Conservation (phyloP, 2,888 invertebrate species). For the Metallyticus violacea region DNA sequence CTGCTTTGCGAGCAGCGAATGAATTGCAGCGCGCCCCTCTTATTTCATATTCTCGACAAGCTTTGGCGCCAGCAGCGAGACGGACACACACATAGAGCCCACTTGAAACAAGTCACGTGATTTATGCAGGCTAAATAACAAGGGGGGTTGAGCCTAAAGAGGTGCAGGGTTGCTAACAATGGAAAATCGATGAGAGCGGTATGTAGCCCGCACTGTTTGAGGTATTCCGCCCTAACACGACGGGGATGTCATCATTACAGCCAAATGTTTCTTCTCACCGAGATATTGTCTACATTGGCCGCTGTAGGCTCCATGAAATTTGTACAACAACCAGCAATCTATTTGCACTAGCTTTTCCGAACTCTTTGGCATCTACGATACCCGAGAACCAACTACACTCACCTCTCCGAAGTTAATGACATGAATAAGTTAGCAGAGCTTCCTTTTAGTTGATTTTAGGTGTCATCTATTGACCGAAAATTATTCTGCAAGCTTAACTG, state of each 20-base stretch:
- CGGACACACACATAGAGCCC: background rate
- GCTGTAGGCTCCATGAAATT: background rate
- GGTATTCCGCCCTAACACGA: background rate
- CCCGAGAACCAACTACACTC: background rate
- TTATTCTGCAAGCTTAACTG: too few species aligned
- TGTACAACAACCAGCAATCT: too few species aligned
- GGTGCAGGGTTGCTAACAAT: slow-evolving; percentile 1
- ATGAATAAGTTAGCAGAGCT: background rate
- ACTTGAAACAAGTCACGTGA: slow-evolving; percentile 13
- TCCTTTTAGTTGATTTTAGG: background rate
- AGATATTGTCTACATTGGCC: background rate
- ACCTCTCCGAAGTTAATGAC: background rate
- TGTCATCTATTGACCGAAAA: background rate
- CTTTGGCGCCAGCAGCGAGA: background rate
- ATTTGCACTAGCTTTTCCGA: background rate
- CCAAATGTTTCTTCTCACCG: too few species aligned
- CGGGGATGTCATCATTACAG: background rate
- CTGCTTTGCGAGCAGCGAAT: background rate
- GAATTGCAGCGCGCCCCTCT: background rate
- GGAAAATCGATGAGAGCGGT: slow-evolving; percentile 7
- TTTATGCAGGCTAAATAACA: slow-evolving; percentile 1
- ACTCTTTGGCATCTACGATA: background rate
- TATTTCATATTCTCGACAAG: slow-evolving; percentile 12
- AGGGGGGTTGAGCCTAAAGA: background rate
- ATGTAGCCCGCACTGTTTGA: background rate